Base-by-base conservation (phyloP, 1,140 invertebrate species). In the Drosophila willistoni region DNA sequence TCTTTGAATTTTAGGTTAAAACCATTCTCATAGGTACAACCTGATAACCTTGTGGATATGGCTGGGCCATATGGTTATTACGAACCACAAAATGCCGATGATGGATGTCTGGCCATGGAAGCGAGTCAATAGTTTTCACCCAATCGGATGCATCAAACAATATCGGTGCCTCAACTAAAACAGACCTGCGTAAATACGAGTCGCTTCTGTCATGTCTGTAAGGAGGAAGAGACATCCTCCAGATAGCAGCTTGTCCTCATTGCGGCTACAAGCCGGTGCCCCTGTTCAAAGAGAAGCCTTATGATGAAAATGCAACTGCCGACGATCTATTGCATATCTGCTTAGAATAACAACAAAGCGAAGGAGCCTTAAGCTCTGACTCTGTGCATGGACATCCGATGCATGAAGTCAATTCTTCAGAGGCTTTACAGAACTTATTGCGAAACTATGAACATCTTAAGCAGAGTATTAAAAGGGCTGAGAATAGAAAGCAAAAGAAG, bases 181-280 rank as follows among this genome's bases (percentile, higher is more conserved):
- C 80, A 89, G 51, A 73, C 69, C 55, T 64, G 57, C 19, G 51
- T 89, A 5, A 59, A 59, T 19, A 9, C 19, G 7, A 56, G 25
- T 5, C 71, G 84, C 1, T 17, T 34, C 6, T 91, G 90, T 36
- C 57, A 73, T 1, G 70, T 91, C 2, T 91, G 90, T 41, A 72
- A 85, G 19, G 81, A 77, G 65, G 85, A 91, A 36, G 73, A n/a
- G n/a, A n/a, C n/a, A n/a, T 91, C 5, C 90, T 90, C 13, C 79
- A 72, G 64, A 73, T 91, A 7, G 70, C 86, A 0, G 81, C 90
- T 0, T 91, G 90, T 73, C 86, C 90, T 0, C 67, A 86, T n/a
- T 91, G 90, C 25, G 84, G 84, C 22, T 91, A 91, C 60, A 91
- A 91, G 39, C 72, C 84, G 0, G 33, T 90, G 12, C 90, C 90